These are phyloP conservation scores for Copidosoma floridanum DNA, from an alignment of 1,140 invertebrate species.

Conservation along the genomic window DNA sequence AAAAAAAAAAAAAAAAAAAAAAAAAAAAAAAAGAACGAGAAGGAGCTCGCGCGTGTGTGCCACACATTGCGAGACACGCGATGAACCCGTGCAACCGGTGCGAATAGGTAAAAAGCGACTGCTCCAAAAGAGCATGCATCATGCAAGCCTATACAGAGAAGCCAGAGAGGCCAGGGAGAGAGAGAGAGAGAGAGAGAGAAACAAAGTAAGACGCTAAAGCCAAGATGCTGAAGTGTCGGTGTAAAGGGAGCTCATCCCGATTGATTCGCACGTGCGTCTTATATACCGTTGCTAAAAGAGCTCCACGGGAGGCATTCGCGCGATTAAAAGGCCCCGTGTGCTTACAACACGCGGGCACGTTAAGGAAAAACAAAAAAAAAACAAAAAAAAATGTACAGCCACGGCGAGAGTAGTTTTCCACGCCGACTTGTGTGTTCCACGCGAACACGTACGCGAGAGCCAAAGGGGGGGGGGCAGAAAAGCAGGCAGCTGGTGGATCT, in stretches of 20 bases:
- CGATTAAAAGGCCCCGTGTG: not conserved
- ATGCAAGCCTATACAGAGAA: too few species aligned
- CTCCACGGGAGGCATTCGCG: not conserved
- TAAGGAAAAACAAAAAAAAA: too few species aligned
- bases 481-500: too few species aligned
- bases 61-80: too few species aligned
- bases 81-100: too few species aligned
- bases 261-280: not conserved
- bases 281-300: not conserved
- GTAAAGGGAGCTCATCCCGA: not conserved
- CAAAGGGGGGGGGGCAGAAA: not conserved
- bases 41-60: too few species aligned
- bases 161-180: too few species aligned
- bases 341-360: too few species aligned
- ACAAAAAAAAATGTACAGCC: not conserved
- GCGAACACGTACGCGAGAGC: not conserved
- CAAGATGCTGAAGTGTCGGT: not conserved
- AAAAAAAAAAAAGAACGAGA: too few species aligned
- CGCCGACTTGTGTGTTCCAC: slow-evolving; percentile 8
- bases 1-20: not conserved
- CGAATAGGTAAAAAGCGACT: too few species aligned
- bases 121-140: too few species aligned
- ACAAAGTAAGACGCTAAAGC: not conserved
- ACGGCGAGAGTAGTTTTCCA: slow-evolving; percentile 15
- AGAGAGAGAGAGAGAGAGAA: not conserved